Conservation (phyloP, 2,888 invertebrate species). For the Bhutanitis thaidina region DNA sequence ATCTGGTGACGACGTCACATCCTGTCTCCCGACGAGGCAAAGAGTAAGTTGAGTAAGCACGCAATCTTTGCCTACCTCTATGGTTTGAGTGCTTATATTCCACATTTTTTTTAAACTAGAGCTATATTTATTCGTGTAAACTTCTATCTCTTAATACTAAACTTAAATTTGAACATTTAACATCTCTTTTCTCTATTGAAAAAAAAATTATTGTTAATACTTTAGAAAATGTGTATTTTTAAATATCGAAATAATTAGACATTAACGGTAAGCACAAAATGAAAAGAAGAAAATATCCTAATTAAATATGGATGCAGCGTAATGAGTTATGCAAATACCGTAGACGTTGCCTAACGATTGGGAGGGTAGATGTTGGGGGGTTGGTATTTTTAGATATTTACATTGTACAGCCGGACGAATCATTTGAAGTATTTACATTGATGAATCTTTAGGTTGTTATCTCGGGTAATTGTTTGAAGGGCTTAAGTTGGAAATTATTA, state of each 20-base stretch:
- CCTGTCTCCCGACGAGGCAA: no score
- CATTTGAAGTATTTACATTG: slow-evolving; percentile 28
- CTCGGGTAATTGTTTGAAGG: slow-evolving; percentile 42
- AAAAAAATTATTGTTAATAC: no score
- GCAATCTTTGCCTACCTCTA: no score
- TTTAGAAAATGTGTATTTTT: no score
- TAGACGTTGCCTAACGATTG: slow-evolving; percentile 21
- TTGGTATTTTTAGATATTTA: slow-evolving; percentile 26
- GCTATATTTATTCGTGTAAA: no score
- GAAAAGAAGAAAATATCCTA: slow-evolving; percentile 71
- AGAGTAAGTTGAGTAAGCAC: no score
- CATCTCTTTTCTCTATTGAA: no score
- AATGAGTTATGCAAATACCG: slow-evolving; percentile 59
- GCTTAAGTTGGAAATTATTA: slow-evolving; percentile 40
- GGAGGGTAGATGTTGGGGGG: slow-evolving; percentile 24
- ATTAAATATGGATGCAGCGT: slow-evolving; percentile 77
- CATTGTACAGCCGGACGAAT: slow-evolving; percentile 18
- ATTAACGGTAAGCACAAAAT: background rate
- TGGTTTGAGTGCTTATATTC: no score
- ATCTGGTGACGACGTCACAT: no score
- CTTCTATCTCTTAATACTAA: no score
- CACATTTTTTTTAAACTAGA: no score
- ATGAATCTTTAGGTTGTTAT: slow-evolving; percentile 24
- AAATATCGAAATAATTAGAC: background rate
- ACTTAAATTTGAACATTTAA: no score